These are phyloP conservation scores for Syrphus vitripennis DNA, from an alignment of 2,888 invertebrate species.

Conservation along the genomic window DNA sequence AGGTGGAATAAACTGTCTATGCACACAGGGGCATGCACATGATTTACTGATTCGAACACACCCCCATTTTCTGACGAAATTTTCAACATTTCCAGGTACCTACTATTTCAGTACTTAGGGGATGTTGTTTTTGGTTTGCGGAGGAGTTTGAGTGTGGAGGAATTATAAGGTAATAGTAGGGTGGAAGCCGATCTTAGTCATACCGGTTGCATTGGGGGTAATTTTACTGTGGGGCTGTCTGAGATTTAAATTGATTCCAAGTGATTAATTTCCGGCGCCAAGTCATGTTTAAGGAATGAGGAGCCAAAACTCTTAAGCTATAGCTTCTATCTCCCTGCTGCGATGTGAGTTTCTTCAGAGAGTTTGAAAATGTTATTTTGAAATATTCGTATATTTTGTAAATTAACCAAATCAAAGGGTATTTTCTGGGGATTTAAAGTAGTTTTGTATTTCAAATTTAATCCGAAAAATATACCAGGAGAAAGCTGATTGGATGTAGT, in stretches of 20 bases:
- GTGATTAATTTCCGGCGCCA: conserved; percentile 75
- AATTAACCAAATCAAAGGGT: conserved; percentile 9
- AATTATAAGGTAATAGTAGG: neutral
- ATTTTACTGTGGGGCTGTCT: conserved; percentile 69
- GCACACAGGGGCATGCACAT: conserved; percentile 50
- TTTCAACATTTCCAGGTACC: neutral
- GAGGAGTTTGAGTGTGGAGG: neutral
- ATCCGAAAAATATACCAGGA: neutral
- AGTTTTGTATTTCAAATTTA: conserved; percentile 21
- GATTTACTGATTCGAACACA: conserved; percentile 57
- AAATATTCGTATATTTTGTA: neutral
- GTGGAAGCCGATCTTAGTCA: neutral
- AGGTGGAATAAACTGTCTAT: conserved; percentile 58
- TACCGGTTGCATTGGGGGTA: conserved; percentile 11
- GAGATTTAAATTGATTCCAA: conserved; percentile 75
- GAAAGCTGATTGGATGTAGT: neutral
- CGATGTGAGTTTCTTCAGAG: neutral
- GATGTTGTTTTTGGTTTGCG: neutral
- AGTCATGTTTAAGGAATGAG: conserved; percentile 36
- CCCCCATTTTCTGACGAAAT: conserved; percentile 25
- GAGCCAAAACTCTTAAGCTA: neutral
- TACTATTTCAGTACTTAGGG: neutral
- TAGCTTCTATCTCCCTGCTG: neutral
- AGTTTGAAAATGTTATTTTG: conserved; percentile 12
- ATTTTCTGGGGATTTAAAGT: neutral